Evolutionary conservation across 2,797 vertebrate genomes (phyloP), one percentile per base, ranked within the genome.

Genomic region (Pangasius djambal): DNA sequence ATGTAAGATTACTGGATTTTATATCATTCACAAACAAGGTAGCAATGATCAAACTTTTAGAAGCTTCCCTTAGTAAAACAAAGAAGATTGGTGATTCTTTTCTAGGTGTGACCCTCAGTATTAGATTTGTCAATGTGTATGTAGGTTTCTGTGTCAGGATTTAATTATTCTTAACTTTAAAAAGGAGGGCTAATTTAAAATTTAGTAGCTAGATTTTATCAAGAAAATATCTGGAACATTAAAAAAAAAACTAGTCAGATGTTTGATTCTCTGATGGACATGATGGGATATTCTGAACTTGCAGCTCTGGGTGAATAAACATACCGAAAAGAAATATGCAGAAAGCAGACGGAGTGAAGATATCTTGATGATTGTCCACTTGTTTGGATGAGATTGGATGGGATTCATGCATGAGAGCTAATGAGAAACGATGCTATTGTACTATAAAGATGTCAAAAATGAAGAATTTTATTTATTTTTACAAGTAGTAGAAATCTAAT

Each of bases 121-220:
- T 91, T 92, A 90, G 90, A 94, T 92, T 92, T 81, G 90, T 91
- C 93, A 93, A 93, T 75, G 63, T 88, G 61, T 85, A 52, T 86
- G 83, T 89, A 78, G 70, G 67, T 78, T 63, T 82, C 50, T 77
- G 59, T 89, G 82, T 83, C 31, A 85, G 37, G 82, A 85, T 9
- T 78, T 87, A 85, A 83, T 18, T 48, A 87, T 57, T 84, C 44
- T 72, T 81, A 25, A 63, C 44, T 74, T 63, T 10, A 34, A 86
- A 79, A 89, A 88, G 25, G 89, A 89, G 89, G 89, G 89, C 89
- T 89, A 89, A 89, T 87, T 84, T 84, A 57, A 87, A 83, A 69
- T 77, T 79, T 22, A 87, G 86, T 89, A 89, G 82, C 70, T 87
- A 86, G 69, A 84, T 67, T 77, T 83, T 67, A 75, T 55, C 22